Evolutionary conservation across 2,113 vertebrate species (phyloP), one percentile per base, ranked within the genome.

Genomic region (Rhabdomys dilectus): DNA sequence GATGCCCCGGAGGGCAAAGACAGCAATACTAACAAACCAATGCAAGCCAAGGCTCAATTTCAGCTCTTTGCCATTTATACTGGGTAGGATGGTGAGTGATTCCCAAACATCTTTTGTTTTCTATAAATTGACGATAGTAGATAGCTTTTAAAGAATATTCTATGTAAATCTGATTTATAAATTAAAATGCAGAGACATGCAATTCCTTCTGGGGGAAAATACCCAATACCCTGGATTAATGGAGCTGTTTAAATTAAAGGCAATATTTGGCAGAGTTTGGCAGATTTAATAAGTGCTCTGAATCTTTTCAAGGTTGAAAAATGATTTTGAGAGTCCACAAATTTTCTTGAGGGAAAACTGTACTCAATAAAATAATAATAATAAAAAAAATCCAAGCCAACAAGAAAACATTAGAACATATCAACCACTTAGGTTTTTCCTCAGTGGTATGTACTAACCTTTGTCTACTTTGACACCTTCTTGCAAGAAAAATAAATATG

Each of bases 101-200:
- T 97, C 82, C 42, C 36, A 90, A 92, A 88, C 24, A 80, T 76
- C 53, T 87, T 91, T 90, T 87, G 75, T 85, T 86, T 66, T 94
- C 72, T 81, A 22, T 64, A 91, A 94, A 91, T 4, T 66, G 15
- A 96, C n/a, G n/a, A 45, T 13, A 42, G 68, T 56, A 58, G 53
- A 26, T 68, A 95, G 45, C 21, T 95, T 81, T 96, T 91, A 31
- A 92, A 93, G 62, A 94, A 92, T 51, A 29, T 42, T 36, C 10
- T 72, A n/a, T 77, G 90, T 91, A 93, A 96, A 94, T 6, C 86
- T 48, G n/a, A 53, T 93, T 93, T 85, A 88, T 60, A 93, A 93
- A 85, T 92, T 91, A 91, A 95, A 56, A 34, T 6, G 24, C 17
- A 85, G 5, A 66, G 4, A 86, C 11, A 76, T 24, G 66, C 29